Conservation (phyloP, 2,113 vertebrate species). For the Microtus richardsoni region DNA sequence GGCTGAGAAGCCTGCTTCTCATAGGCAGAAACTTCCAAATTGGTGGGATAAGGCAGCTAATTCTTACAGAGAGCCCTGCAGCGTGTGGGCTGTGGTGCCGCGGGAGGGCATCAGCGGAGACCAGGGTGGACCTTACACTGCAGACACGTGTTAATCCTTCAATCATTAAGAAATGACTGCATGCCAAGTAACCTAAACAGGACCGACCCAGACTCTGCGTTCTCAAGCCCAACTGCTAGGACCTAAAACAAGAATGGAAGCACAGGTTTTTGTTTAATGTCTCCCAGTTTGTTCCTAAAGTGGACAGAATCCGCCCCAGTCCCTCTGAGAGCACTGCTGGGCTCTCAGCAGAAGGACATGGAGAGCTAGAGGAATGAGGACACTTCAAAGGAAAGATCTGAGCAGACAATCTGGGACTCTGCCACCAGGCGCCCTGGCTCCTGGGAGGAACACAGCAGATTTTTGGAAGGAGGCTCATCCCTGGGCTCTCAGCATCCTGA, state of each 20-base stretch:
- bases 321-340: background rate
- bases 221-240: background rate
- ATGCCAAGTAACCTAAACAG: background rate
- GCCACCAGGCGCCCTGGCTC: background rate
- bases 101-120: background rate
- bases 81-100: background rate
- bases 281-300: background rate
- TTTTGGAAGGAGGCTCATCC: background rate
- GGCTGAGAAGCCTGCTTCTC: background rate
- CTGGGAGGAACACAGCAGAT: background rate
- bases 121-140: background rate
- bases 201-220: background rate
- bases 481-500: background rate
- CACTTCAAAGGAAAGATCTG: conserved; percentile 49
- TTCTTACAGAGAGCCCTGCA: background rate
- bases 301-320: background rate
- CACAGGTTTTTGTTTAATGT: background rate
- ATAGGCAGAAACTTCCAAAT: background rate
- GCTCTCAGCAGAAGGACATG: background rate
- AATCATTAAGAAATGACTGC: background rate
- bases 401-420: background rate
- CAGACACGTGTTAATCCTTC: background rate
- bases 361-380: background rate
- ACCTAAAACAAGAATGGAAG: background rate
- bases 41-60: background rate